Evolutionary conservation across 2,888 invertebrate species (phyloP), one percentile per base, ranked within the genome.

Genomic region (Nasonovia ribisnigri): DNA sequence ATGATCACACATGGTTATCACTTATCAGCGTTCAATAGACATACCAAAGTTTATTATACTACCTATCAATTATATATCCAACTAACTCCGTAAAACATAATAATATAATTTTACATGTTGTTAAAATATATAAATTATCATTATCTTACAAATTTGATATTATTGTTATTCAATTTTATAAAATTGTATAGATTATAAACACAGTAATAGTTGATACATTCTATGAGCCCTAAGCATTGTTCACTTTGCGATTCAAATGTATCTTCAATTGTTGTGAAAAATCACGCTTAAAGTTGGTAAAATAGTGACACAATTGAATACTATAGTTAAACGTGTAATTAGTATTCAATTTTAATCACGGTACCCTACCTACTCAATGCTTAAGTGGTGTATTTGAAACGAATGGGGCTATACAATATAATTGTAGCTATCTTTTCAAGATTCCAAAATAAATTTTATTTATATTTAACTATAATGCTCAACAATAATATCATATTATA

Each of bases 21-120:
- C 77, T 77, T 77, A 77, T 77, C 77, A 77, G 42, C 77, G 77
- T 77, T 77, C 20, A 77, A 77, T 77, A 77, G 77, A 77, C 77
- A 77, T 77, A 77, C 77, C 77, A 77, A 77, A 77, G 77, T 77
- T 77, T 77, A 77, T 77, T 77, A 77, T 77, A 36, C 77, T 77
- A 77, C 77, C 36, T 77, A 77, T 77, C 77, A 77, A 36, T 77
- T 36, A 36, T 77, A 42, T 77, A 77, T 77, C 36, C 20, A 77
- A 36, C 16, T 36, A 67, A 36, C 77, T 77, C 36, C 77, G 36
- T 77, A 77, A 77, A 36, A 77, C 77, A 77, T 77, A 77, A 77
- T 46, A 46, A 77, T 77, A 77, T 77, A 77, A 77, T 77, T 77
- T 6, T 36, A 36, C 36, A 77, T 36, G 77, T 42, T 77, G 20